phyloP scores from a whole-genome alignment of 2,888 invertebrate genomes.

The Lepeophtheirus nordmannii region DNA sequence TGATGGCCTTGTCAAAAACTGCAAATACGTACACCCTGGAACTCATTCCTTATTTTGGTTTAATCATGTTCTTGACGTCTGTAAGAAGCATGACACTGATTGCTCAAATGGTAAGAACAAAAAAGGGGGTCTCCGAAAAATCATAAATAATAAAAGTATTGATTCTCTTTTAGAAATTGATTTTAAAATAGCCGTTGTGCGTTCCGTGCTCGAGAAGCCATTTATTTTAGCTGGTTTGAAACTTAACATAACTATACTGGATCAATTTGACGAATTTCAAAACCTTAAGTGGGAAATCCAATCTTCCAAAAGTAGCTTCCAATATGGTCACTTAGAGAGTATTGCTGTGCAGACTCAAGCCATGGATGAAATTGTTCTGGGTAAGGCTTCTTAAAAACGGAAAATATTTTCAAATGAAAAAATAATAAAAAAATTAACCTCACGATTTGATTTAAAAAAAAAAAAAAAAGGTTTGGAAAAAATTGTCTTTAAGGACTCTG shows the following conservation, averaged over 20 bases:
- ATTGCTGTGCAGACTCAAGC: constrained; percentile 33
- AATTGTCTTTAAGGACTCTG: not conserved
- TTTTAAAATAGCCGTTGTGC: not conserved
- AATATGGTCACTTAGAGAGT: constrained; percentile 33
- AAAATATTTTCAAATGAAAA: not conserved
- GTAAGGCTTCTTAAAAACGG: not conserved
- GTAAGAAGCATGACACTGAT: not conserved
- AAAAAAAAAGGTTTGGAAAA: not conserved
- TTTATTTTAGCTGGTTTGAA: not conserved
- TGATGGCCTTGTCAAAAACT: not conserved
- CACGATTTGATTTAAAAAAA: not conserved
- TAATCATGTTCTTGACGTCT: not conserved
- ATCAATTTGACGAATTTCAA: not conserved
- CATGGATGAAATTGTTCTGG: constrained; percentile 29
- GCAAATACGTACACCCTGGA: not conserved
- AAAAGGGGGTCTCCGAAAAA: not conserved
- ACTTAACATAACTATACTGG: constrained; percentile 4
- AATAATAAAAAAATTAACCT: not conserved
- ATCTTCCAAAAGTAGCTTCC: constrained; percentile 34
- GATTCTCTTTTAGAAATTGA: not conserved
- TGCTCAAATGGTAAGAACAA: not conserved
- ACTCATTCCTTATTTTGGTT: not conserved
- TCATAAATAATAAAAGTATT: not conserved
- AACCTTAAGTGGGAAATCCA: constrained; percentile 26
- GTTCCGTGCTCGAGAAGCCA: not conserved